Percentiles rank a stretch among this genome's conserved stretches.
Evolutionary conservation across 2,888 invertebrate species (phyloP).

Genomic region (Himalopsyche anomala): DNA sequence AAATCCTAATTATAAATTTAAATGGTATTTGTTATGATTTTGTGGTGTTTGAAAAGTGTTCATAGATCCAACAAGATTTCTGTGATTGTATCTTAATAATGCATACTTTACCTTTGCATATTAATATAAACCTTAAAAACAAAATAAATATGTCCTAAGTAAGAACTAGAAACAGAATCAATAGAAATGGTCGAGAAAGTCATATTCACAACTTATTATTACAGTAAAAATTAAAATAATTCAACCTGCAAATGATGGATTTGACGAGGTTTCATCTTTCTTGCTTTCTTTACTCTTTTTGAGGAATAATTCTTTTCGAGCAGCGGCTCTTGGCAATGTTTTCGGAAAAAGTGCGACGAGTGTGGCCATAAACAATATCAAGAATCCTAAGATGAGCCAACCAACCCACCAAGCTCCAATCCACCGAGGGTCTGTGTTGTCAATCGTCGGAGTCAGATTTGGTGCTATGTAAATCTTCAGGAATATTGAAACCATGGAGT

Average conservation of each 20-base stretch:
- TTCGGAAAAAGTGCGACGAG: constrained; percentile 83
- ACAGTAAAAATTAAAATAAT: neutral
- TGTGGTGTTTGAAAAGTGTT: too few relatives aligned
- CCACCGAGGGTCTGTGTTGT: constrained; percentile 84
- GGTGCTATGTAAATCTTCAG: constrained; percentile 82
- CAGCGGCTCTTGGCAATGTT: constrained; percentile 81
- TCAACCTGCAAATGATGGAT: constrained; percentile 73
- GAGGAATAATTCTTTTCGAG: constrained; percentile 69
- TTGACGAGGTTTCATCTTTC: constrained; percentile 68
- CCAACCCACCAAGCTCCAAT: constrained; percentile 91
- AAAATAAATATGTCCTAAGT: too few relatives aligned
- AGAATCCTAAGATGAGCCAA: constrained; percentile 81
- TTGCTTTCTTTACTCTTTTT: constrained; percentile 63
- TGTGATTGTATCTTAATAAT: too few relatives aligned
- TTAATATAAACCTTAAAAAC: too few relatives aligned
- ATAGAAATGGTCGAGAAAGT: too few relatives aligned
- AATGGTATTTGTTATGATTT: too few relatives aligned
- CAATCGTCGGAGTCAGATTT: constrained; percentile 80
- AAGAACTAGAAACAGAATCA: too few relatives aligned
- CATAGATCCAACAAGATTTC: too few relatives aligned
- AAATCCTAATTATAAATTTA: too few relatives aligned
- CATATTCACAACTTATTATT: too few relatives aligned
- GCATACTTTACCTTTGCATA: too few relatives aligned
- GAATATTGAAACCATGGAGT: constrained; percentile 80
- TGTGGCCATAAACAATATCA: constrained; percentile 78